These are phyloP conservation scores for Thermophis baileyi DNA, from an alignment of 2,113 vertebrate genomes.

Conservation along the genomic window DNA sequence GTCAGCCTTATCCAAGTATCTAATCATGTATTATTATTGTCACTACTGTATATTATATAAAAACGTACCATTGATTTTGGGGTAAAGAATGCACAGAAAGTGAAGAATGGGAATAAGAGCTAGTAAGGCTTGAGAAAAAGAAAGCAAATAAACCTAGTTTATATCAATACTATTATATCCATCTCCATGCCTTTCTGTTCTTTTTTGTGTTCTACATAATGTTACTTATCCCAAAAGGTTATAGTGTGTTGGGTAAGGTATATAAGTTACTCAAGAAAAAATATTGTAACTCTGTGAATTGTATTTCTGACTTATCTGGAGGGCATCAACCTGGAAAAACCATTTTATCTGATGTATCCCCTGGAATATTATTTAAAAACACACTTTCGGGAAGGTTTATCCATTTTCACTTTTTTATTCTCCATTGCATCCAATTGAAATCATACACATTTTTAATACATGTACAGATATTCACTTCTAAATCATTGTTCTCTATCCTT, in stretches of 20 bases:
- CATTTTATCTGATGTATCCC: too few relatives aligned
- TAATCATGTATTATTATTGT: background rate
- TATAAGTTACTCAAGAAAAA: background rate
- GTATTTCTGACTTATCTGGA: too few relatives aligned
- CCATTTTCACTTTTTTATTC: background rate
- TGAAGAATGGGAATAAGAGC: background rate
- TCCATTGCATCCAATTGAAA: background rate
- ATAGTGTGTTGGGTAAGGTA: background rate
- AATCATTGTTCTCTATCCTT: accelerated
- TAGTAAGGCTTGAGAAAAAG: background rate
- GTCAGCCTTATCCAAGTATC: background rate
- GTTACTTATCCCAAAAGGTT: background rate
- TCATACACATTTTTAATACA: background rate
- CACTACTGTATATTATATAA: background rate
- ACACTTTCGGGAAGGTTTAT: too few relatives aligned
- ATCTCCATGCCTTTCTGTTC: background rate
- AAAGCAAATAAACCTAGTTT: background rate
- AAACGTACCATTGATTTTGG: background rate
- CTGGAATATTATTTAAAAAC: too few relatives aligned
- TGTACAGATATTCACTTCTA: background rate
- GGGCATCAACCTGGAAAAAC: too few relatives aligned
- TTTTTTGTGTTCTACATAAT: background rate
- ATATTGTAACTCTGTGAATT: background rate
- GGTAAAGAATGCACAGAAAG: background rate
- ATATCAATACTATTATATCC: background rate